phyloP scores from a whole-genome alignment of 2,113 vertebrate genomes.

The Illadopsis cleaveri region DNA sequence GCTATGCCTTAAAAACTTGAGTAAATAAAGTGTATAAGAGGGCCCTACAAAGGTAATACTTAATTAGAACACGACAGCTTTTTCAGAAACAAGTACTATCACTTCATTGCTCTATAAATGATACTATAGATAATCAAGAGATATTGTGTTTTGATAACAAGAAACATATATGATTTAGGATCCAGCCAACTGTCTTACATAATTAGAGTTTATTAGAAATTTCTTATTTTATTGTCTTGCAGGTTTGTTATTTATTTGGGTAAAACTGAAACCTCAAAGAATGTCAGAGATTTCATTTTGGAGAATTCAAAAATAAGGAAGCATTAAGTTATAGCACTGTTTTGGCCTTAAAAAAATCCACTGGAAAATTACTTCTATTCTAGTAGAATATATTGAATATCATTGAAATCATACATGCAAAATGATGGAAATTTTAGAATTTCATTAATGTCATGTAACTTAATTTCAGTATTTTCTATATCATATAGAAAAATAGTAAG shows the following conservation, averaged over 20 bases:
- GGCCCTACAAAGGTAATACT: background rate
- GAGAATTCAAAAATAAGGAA: background rate
- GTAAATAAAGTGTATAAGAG: slow-evolving; percentile 30
- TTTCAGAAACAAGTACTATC: slow-evolving; percentile 38
- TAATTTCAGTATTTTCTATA: background rate
- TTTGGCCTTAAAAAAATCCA: background rate
- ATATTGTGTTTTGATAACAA: slow-evolving; percentile 17
- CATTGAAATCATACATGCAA: background rate
- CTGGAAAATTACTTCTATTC: background rate
- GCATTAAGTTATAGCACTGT: background rate
- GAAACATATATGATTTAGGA: background rate
- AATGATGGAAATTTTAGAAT: background rate
- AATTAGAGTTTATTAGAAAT: background rate
- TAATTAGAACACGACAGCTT: slow-evolving; percentile 9
- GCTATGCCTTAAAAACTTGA: background rate
- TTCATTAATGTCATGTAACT: background rate
- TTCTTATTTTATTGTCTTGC: background rate
- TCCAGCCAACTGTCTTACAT: background rate
- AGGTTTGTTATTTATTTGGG: background rate
- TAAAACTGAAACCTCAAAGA: background rate
- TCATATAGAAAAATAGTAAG: background rate
- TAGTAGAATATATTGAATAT: background rate
- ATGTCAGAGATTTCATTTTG: background rate
- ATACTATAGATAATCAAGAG: slow-evolving; percentile 26
- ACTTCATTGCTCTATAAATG: slow-evolving; percentile 17